These are phyloP conservation scores for Cheumatopsyche charites DNA, from an alignment of 1,140 invertebrate species.

Conservation along the genomic window DNA sequence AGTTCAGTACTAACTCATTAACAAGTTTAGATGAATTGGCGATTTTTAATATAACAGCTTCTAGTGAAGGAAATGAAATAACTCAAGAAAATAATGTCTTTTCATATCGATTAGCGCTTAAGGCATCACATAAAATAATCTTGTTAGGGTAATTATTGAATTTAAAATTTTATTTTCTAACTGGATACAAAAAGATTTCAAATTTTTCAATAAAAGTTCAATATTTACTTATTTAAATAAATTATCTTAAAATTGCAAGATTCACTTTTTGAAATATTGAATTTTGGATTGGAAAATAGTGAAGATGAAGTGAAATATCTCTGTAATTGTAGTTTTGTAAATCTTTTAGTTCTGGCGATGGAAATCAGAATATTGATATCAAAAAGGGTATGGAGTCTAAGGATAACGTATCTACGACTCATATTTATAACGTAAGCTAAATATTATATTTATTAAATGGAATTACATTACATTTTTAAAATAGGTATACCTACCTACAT, in stretches of 20 bases:
- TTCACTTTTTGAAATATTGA: too few species aligned
- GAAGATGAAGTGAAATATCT: too few species aligned
- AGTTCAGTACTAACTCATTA: conserved; percentile 19
- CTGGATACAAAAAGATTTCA: not conserved
- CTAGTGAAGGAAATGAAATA: conserved; percentile 11
- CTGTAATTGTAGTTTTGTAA: too few species aligned
- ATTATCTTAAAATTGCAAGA: too few species aligned
- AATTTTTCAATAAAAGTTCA: not conserved
- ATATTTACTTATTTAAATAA: not conserved
- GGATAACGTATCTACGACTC: too few species aligned
- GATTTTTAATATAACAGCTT: conserved; percentile 15
- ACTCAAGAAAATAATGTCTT: not conserved
- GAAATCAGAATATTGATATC: too few species aligned
- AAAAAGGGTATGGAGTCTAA: too few species aligned
- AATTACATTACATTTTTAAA: too few species aligned
- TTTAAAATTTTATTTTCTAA: too few species aligned
- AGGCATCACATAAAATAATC: not conserved
- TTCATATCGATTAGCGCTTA: not conserved
- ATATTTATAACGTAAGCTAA: too few species aligned
- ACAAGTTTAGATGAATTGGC: not conserved
- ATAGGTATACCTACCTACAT: not conserved
- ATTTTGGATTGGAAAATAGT: too few species aligned
- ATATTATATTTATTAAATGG: not conserved
- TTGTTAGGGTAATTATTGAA: conserved; percentile 11
- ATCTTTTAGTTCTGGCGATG: too few species aligned